phyloP scores from a whole-genome alignment of 2,797 vertebrate species.

The Rhinoraja longicauda region DNA sequence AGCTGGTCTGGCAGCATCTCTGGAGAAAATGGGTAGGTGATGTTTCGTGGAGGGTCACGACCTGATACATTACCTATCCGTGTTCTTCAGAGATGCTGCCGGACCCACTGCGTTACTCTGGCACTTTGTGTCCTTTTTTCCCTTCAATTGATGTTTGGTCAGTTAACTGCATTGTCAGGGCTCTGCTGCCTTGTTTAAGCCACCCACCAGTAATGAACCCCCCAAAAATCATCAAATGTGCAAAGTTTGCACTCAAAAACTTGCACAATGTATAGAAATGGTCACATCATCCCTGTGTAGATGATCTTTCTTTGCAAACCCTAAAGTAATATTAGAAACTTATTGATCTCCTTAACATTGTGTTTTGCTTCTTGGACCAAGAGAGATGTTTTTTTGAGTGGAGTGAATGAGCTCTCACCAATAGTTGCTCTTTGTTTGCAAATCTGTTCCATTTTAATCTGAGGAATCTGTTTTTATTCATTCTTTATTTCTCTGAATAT shows the following conservation, averaged over 20 bases:
- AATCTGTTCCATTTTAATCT: neutral
- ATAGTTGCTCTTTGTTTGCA: neutral
- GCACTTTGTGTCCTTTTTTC: too few relatives aligned
- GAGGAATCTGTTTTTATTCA: neutral
- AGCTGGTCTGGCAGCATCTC: too few relatives aligned
- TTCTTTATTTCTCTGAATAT: neutral
- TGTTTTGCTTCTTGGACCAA: neutral
- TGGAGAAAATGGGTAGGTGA: too few relatives aligned
- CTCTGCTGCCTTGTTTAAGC: too few relatives aligned
- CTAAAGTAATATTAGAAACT: neutral
- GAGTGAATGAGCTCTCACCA: neutral
- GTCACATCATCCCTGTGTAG: neutral
- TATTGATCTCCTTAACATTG: neutral
- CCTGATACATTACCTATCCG: too few relatives aligned
- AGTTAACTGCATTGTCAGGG: neutral
- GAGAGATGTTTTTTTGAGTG: neutral
- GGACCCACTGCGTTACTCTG: too few relatives aligned
- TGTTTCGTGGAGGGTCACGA: too few relatives aligned
- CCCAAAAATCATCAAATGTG: neutral
- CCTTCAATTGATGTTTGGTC: neutral
- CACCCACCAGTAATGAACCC: too few relatives aligned
- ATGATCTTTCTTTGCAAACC: neutral
- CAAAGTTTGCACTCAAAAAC: neutral
- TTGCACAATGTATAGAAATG: neutral
- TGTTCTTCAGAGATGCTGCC: too few relatives aligned